Base-by-base conservation (phyloP, 1,140 invertebrate species). In the Plectrocnemia conspersa region DNA sequence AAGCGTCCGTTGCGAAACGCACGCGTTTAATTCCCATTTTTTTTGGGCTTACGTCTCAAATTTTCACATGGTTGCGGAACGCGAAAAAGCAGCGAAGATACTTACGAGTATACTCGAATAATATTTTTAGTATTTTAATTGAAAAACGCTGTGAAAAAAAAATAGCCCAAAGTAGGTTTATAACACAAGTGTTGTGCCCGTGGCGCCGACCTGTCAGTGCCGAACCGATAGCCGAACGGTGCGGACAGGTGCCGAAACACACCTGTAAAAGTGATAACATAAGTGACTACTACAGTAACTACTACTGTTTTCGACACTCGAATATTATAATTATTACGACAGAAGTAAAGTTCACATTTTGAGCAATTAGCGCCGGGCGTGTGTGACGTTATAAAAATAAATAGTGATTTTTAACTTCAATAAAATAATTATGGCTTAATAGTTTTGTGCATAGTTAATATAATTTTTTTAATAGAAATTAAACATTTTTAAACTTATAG, bases 151-250 rank as follows among this genome's bases (percentile, higher is more conserved):
- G 40, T 19, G 15, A 33, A 33, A 38, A 25, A 38, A 38, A 22
- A 45, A 11, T 11, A 16, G 15, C 32, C 21, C 46, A 50, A 50
- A 50, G 47, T 50, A 38, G 47, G 33, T 50, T 50, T 50, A 24
- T 50, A 50, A 50, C 33, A 38, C 47, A 38, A 6, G 35, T 38
- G 10, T n/a, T 38, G 33, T n/a, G 47, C 25, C 13, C 47, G 3
- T 38, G n/a, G 33, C 33, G 33, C 47, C 33, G 47, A 50, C 33
- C 47, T 50, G 47, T 38, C 47, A 50, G 47, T 50, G 47, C 27
- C 11, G 21, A 50, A 22, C 10, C 25, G 47, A 50, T 36, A 50
- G 33, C 13, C 47, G 47, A 27, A 16, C 47, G 33, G 22, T 13
- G n/a, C 47, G 33, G 47, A 24, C 45, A 6, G 6, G 24, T 44